Base-by-base conservation (phyloP, 2,888 invertebrate species). In the Orchestes rusci region DNA sequence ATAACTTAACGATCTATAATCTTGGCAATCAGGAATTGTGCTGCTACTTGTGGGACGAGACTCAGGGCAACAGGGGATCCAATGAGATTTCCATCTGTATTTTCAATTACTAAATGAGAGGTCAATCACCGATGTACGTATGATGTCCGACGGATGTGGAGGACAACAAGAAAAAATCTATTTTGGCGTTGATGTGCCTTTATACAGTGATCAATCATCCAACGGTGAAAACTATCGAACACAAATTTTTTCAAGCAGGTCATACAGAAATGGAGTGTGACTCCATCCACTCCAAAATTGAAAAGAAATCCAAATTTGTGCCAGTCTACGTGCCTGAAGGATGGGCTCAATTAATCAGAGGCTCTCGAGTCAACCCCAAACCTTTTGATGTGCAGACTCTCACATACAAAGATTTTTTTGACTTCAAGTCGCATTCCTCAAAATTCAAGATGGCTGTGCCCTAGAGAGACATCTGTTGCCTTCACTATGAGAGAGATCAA, bases 1-100 rank as follows among this genome's bases (percentile, higher is more conserved):
- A 58, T 41, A 63, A 61, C 53, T 57, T 61, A 18, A 62, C 60
- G 2, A 37, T 62, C n/a, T 60, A 63, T 45, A 59, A 59, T 45
- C 53, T 58, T 37, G 59, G 50, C 29, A 53, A 59, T 47, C 56
- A 61, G 53, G 53, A 60, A 23, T 57, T 58, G 34, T 40, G 43
- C 23, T 61, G 59, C 51, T 57, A 56, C 46, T 44, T 57, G 20
- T 58, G 58, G 59, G 53, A 60, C 49, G 56, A 64, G 48, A 59
- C 57, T 8, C 51, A 59, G 50, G 60, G 57, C 17, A 59, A 60
- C 53, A 49, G 59, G 27, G 57, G 59, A 28, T 49, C 53, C 44
- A 58, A 58, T 39, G 57, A 62, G 51, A 59, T 61, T 39, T 33
- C 56, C 13, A 54, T 58, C 4, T 57, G 57, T 40, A 39, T 59